Evolutionary conservation across 92 coral and sea anemone genomes (phyloP), one percentile per base, ranked within the genome.

Genomic region (Scolanthus callimorphus): DNA sequence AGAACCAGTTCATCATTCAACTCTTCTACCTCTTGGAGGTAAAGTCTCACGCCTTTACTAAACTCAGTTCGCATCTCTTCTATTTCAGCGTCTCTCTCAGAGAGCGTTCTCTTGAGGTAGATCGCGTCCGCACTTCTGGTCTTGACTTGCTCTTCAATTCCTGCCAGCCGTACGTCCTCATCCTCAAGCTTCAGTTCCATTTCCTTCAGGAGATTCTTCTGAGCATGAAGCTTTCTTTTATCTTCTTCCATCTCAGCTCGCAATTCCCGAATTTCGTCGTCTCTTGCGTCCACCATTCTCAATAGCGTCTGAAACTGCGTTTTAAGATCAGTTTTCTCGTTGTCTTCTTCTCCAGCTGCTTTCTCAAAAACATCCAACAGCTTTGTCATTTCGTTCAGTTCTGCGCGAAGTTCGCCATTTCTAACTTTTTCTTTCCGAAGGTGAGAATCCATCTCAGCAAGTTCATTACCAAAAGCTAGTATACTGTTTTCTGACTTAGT

Each of bases 41-140:
- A 78, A 59, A 78, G 51, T 29, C 57, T 66, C 15, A 78, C 66
- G 12, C 69, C 77, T 29, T 67, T 76, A 61, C 66, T 73, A 10
- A 66, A 37, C 39, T 68, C 75, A 15, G 49, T 57, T 45, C 57
- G 55, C 55, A 68, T 37, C 39, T 68, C 65, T 23, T 55, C 75
- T 55, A 68, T 56, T 1, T 50, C 49, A 25, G 64, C 46, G 25
- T 68, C 63, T 27, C 49, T 68, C 48, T 68, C 75, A 10, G 15
- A 45, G 1, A 57, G 52, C 0, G 65, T 37, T 12, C 30, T 8
- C 45, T 57, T 49, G 17, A 85, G 27, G 10, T 70, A 66, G 23
- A 57, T 61, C n/a, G 60, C 27, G 30, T 63, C 79, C 13, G 44
- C 3, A 10, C 48, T 51, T 15, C 63, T 63, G 3, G 12, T 53